These are phyloP conservation scores for Prochilodus magdalenae DNA, from an alignment of 2,113 vertebrate genomes.

Conservation along the genomic window DNA sequence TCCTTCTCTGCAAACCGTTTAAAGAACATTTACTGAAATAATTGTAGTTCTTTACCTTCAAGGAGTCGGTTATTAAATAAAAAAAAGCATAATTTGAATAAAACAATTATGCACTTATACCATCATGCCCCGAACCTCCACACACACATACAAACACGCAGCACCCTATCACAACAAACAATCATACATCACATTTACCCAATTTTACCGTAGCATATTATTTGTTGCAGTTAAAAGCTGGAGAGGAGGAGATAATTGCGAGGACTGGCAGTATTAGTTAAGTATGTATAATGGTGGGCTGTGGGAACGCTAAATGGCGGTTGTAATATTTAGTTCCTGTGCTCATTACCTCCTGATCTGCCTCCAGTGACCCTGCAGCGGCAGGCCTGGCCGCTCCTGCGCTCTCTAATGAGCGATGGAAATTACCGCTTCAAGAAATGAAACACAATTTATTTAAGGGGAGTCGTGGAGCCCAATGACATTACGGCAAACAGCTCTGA, in stretches of 20 bases:
- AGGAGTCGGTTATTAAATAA: constrained; percentile 51
- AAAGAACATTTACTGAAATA: constrained; percentile 53
- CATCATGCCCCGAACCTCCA: background rate
- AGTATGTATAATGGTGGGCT: constrained; percentile 83
- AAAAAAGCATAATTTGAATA: constrained; percentile 40
- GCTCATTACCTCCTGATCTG: constrained; percentile 87
- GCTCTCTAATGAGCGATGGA: constrained; percentile 96
- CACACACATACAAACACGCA: background rate
- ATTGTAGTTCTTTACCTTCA: constrained; percentile 42
- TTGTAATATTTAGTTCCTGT: constrained; percentile 95
- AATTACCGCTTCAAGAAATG: constrained; percentile 81
- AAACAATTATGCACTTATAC: constrained; percentile 50
- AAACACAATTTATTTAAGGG: constrained; percentile 63
- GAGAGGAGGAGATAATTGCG: constrained; percentile 82
- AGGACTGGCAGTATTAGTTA: constrained; percentile 84
- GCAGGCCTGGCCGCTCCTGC: constrained; percentile 80
- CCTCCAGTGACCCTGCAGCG: constrained; percentile 92
- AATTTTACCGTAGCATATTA: constrained; percentile 71
- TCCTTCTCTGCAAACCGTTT: constrained; percentile 24
- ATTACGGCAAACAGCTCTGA: constrained; percentile 59
- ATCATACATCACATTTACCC: constrained; percentile 81
- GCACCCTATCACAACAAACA: constrained; percentile 63
- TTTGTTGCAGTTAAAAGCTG: constrained; percentile 70
- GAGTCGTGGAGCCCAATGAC: constrained; percentile 58
- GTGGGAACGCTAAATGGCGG: constrained; percentile 85